Conservation (phyloP, 2,888 invertebrate species). For the Rhamphomyia laevipes region DNA sequence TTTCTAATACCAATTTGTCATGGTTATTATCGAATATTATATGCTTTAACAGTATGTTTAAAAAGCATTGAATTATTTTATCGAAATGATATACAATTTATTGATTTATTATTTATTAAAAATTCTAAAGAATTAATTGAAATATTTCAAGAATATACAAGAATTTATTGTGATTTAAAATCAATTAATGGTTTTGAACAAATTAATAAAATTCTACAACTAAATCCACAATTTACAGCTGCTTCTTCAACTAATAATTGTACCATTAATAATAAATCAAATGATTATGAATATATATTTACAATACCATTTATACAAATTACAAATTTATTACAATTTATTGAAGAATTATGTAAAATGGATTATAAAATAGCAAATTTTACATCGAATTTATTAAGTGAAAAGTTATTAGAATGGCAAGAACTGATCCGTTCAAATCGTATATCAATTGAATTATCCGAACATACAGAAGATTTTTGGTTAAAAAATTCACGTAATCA, state of each 20-base stretch:
- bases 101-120: constrained; percentile 56
- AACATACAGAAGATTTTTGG: constrained; percentile 34
- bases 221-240: constrained; percentile 47
- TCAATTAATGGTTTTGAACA: constrained; percentile 58
- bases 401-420: constrained; percentile 29
- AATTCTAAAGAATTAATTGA: constrained; percentile 59
- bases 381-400: constrained; percentile 21
- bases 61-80: constrained; percentile 57
- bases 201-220: constrained; percentile 44
- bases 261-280: constrained; percentile 39
- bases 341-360: constrained; percentile 25
- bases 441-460: constrained; percentile 31
- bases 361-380: constrained; percentile 12
- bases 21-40: constrained; percentile 55
- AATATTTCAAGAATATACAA: constrained; percentile 58
- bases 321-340: constrained; percentile 26
- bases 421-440: constrained; percentile 25
- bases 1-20: constrained; percentile 38
- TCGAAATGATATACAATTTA: constrained; percentile 50
- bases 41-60: constrained; percentile 54
- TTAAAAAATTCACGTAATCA: constrained; percentile 32
- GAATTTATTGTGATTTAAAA: constrained; percentile 59
- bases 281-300: constrained; percentile 26
- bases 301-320: constrained; percentile 28
- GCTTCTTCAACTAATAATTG: too few relatives aligned